Percentiles rank a stretch among this genome's conserved stretches.
phyloP scores from a whole-genome alignment of 35 echinoderm and acorn worm genomes.

The Apostichopus japonicus region DNA sequence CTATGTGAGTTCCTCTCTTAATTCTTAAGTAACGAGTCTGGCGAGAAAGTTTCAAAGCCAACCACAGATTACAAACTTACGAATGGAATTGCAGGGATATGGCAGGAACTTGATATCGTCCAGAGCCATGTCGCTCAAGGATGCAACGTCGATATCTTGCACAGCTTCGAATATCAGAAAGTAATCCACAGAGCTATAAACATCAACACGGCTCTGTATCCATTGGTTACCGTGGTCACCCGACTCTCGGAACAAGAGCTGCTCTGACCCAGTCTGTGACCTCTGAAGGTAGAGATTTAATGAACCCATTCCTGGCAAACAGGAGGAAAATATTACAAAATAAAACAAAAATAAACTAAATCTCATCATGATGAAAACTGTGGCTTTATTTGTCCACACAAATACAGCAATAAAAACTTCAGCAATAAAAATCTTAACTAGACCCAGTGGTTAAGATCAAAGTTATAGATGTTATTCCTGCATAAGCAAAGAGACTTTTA shows the following conservation, averaged over 20 bases:
- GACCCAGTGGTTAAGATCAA: no score
- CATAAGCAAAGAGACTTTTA: no score
- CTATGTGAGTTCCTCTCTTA: no score
- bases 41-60: no score
- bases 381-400: no score
- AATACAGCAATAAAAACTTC: no score
- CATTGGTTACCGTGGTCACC: constrained; percentile 77
- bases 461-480: no score
- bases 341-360: no score
- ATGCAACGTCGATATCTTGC: constrained; percentile 44
- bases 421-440: no score
- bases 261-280: constrained; percentile 8
- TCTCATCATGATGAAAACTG: no score
- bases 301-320: constrained; percentile 62
- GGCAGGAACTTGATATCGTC: constrained; percentile 66
- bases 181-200: constrained; percentile 56
- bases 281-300: constrained; percentile 77
- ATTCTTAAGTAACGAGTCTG: no score
- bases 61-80: constrained; percentile 37
- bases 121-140: constrained; percentile 80
- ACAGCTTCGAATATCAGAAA: constrained; percentile 80
- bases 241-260: constrained; percentile 14
- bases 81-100: constrained; percentile 37
- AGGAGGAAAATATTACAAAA: not conserved
- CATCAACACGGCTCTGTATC: constrained; percentile 49